Conservation (phyloP, 1,140 invertebrate species). For the Neodiprion lecontei region DNA sequence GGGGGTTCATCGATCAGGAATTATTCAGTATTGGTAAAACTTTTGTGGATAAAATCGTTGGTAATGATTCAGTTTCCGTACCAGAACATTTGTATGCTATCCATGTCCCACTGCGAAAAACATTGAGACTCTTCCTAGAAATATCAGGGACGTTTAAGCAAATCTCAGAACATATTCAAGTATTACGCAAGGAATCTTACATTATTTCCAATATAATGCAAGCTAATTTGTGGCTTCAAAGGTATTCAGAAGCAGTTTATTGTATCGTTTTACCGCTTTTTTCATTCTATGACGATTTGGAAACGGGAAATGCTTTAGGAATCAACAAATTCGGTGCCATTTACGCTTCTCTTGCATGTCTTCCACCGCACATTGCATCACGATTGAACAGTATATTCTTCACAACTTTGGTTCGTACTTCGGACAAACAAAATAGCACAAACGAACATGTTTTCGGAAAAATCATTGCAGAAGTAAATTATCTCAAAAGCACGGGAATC, state of each 20-base stretch:
- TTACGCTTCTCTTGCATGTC: conserved; percentile 25
- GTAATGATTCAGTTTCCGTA: conserved; percentile 9
- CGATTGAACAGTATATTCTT: conserved; percentile 22
- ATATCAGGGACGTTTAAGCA: conserved; percentile 6
- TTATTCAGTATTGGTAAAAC: conserved; percentile 11
- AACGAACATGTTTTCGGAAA: too few species aligned
- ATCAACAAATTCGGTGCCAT: conserved; percentile 29
- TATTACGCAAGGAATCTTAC: conserved; percentile 6
- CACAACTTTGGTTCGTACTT: background rate
- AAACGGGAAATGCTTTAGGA: conserved; percentile 25
- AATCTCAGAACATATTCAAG: background rate
- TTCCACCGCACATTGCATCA: conserved; percentile 24
- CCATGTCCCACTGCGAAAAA: background rate
- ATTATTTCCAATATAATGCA: conserved; percentile 28
- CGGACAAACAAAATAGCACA: background rate
- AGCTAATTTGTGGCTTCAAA: conserved; percentile 24
- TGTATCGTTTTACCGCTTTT: conserved; percentile 16
- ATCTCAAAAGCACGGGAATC: background rate
- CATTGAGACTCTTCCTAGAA: conserved; percentile 7
- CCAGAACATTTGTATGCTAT: background rate
- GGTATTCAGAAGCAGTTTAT: background rate
- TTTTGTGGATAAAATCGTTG: conserved; percentile 13
- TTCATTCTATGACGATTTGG: conserved; percentile 30
- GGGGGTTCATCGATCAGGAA: conserved; percentile 15
- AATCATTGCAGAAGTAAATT: background rate